Evolutionary conservation across 2,113 vertebrate genomes (phyloP).

Genomic region (Paradisaea rubra): DNA sequence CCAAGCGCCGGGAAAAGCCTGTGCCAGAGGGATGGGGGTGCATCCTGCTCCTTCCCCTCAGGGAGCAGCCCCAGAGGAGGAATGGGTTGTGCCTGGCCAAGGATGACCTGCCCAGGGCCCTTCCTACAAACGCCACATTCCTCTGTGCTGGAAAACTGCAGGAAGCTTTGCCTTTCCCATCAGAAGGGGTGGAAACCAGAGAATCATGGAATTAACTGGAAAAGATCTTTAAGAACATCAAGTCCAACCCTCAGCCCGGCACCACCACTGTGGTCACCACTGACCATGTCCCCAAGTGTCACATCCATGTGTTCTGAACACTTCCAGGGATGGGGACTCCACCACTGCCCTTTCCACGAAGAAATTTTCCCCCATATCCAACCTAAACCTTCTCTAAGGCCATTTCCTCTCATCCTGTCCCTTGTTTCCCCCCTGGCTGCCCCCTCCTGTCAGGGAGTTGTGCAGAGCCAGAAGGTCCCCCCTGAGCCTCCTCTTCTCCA

Average conservation of each 20-base stretch:
- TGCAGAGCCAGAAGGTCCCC: not conserved
- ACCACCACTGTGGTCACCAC: not conserved
- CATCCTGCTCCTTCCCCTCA: not conserved
- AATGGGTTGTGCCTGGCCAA: not conserved
- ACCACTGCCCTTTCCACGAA: not conserved
- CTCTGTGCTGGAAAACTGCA: not conserved
- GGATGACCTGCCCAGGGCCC: not conserved
- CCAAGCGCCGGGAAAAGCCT: not conserved
- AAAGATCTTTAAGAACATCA: not conserved
- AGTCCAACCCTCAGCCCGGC: not conserved
- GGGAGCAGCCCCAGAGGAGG: not conserved
- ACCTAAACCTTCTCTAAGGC: not conserved
- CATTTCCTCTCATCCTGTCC: not conserved
- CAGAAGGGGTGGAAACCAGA: not conserved
- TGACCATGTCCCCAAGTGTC: rapidly evolving
- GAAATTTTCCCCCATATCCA: not conserved
- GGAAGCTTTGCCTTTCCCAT: not conserved
- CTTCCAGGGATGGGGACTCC: not conserved
- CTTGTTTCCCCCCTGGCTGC: not conserved
- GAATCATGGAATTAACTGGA: not conserved
- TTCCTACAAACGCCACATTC: not conserved
- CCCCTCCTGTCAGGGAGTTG: not conserved
- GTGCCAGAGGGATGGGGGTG: not conserved
- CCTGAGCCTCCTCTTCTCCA: not conserved
- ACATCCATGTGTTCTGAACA: not conserved